These are phyloP conservation scores for Drosophila obscura DNA, from an alignment of 1,140 invertebrate genomes.

Conservation along the genomic window DNA sequence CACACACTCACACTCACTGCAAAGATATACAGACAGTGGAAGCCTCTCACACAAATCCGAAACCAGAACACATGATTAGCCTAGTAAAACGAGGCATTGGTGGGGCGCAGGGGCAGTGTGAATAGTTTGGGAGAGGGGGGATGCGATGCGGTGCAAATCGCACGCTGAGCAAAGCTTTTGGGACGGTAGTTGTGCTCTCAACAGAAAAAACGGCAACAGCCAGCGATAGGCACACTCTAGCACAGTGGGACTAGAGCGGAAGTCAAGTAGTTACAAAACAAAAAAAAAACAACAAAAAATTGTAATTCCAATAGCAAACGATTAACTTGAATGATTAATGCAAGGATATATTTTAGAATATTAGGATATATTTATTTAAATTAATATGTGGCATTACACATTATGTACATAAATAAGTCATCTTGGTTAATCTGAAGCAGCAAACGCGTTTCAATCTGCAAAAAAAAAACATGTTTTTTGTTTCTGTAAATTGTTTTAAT, in stretches of 20 bases:
- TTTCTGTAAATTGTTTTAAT: no score
- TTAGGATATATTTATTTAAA: no score
- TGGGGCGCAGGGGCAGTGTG: conserved; percentile 4
- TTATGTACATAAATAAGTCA: no score
- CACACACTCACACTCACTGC: neutral
- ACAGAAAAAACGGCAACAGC: conserved; percentile 7
- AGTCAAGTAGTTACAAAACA: no score
- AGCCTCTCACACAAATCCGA: conserved; percentile 67
- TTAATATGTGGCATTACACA: no score
- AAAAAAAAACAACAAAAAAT: neutral
- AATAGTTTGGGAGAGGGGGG: neutral
- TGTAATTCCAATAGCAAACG: no score
- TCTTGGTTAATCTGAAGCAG: neutral
- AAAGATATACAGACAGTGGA: conserved; percentile 18
- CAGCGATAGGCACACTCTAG: neutral
- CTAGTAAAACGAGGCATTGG: conserved; percentile 78
- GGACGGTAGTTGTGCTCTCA: conserved; percentile 40
- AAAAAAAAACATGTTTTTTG: neutral
- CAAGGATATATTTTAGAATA: no score
- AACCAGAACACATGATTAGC: conserved; percentile 84
- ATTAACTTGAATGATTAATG: no score
- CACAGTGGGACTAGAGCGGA: conserved; percentile 39
- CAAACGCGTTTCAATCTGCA: no score
- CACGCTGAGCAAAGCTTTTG: conserved; percentile 51
- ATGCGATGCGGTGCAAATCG: conserved; percentile 29